Conservation (phyloP, 1,140 invertebrate species). For the Drosophila ohnishii region DNA sequence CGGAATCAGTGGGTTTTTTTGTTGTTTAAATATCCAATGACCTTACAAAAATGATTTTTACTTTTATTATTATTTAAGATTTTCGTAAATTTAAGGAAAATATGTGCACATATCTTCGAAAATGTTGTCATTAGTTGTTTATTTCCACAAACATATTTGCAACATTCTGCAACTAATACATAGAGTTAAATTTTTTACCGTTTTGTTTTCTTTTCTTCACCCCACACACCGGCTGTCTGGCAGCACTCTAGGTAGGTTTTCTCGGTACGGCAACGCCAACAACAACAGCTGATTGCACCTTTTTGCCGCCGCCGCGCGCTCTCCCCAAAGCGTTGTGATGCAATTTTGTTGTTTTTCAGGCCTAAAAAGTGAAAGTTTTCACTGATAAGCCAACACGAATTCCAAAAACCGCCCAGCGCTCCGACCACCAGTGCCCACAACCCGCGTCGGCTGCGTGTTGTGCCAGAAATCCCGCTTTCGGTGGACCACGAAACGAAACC, state of each 20-base stretch:
- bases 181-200: not conserved
- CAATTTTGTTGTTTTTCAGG: conserved; percentile 69
- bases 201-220: not conserved
- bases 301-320: conserved; percentile 34
- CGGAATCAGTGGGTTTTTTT: not conserved
- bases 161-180: not conserved
- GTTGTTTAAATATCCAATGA: not conserved
- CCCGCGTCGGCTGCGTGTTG: not conserved
- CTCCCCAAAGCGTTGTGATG: conserved; percentile 53
- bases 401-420: conserved; percentile 3
- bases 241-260: not conserved
- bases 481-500: conserved; percentile 11
- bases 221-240: not conserved
- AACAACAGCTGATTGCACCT: conserved; percentile 27
- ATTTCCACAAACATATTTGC: not conserved
- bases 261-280: not conserved
- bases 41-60: not conserved
- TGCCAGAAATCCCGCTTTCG: not conserved
- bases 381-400: conserved; percentile 26
- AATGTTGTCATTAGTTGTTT: not conserved
- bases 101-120: not conserved
- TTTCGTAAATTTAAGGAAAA: too few species aligned
- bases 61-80: not conserved
- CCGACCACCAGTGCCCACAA: too few species aligned
- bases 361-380: conserved; percentile 66